Conservation (phyloP, 2,113 vertebrate species). For the Shinisaurus crocodilurus region DNA sequence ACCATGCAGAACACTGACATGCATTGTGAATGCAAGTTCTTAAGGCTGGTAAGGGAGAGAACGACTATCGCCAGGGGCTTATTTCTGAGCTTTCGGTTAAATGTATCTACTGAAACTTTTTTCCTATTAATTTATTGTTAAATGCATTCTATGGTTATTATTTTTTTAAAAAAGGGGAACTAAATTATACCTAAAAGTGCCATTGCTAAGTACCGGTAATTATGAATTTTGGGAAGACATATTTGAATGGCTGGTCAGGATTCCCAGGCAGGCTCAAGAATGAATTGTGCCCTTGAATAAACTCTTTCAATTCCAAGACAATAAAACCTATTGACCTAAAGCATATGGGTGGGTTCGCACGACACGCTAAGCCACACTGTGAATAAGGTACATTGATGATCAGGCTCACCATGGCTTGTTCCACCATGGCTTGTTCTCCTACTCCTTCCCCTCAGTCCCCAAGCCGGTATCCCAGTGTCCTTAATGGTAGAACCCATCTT, state of each 20-base stretch:
- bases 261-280: background rate
- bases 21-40: constrained; percentile 35
- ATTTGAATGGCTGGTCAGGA: background rate
- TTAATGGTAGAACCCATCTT: too few species aligned
- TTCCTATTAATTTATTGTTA: constrained; percentile 22
- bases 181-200: background rate
- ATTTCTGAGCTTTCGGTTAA: constrained; percentile 44
- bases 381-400: too few species aligned
- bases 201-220: background rate
- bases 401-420: too few species aligned
- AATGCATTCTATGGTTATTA: constrained; percentile 6
- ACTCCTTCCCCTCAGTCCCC: too few species aligned
- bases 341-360: too few species aligned
- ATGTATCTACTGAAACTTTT: constrained; percentile 42
- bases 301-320: background rate
- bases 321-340: background rate
- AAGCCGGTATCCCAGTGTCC: too few species aligned
- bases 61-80: constrained; percentile 37
- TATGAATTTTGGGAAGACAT: constrained; percentile 12
- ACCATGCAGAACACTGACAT: constrained; percentile 34
- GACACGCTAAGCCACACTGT: too few species aligned
- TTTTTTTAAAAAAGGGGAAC: background rate
- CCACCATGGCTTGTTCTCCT: too few species aligned
- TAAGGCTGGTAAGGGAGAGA: background rate
- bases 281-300: background rate